These are phyloP conservation scores for Drosophila arawakana DNA, from an alignment of 1,140 invertebrate species.

Conservation along the genomic window DNA sequence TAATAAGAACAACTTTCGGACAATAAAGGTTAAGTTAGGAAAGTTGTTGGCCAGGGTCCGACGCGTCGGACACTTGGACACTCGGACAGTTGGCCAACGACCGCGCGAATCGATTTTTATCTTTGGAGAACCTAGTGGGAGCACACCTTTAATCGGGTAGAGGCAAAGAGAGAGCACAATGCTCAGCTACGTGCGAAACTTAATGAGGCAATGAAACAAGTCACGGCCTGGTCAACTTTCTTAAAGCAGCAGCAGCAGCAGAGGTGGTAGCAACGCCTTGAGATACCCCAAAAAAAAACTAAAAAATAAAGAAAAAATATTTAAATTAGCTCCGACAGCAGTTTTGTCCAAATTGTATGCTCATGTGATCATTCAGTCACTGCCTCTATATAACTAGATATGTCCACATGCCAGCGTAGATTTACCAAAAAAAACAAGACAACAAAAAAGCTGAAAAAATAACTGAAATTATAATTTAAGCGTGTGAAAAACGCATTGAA, in stretches of 20 bases:
- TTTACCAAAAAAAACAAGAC: constrained; percentile 36
- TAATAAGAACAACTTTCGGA: constrained; percentile 83
- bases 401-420: constrained; percentile 27
- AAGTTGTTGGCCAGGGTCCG: constrained; percentile 56
- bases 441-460: constrained; percentile 43
- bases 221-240: constrained; percentile 75
- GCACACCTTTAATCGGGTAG: not conserved
- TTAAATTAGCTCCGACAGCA: constrained; percentile 72
- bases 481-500: constrained; percentile 78
- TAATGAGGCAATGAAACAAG: constrained; percentile 76
- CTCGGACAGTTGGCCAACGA: constrained; percentile 72
- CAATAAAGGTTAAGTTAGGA: constrained; percentile 83
- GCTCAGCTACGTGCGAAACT: constrained; percentile 70
- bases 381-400: constrained; percentile 20
- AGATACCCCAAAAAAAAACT: constrained; percentile 49
- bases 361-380: constrained; percentile 59
- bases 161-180: not conserved
- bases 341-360: constrained; percentile 69
- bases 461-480: constrained; percentile 82
- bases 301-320: constrained; percentile 41
- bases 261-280: not conserved
- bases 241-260: constrained; percentile 43
- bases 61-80: constrained; percentile 47
- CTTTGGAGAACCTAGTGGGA: constrained; percentile 37
- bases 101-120: constrained; percentile 81